Conservation (phyloP, 2,113 vertebrate genomes). For the Tenebrosternarchus preto region DNA sequence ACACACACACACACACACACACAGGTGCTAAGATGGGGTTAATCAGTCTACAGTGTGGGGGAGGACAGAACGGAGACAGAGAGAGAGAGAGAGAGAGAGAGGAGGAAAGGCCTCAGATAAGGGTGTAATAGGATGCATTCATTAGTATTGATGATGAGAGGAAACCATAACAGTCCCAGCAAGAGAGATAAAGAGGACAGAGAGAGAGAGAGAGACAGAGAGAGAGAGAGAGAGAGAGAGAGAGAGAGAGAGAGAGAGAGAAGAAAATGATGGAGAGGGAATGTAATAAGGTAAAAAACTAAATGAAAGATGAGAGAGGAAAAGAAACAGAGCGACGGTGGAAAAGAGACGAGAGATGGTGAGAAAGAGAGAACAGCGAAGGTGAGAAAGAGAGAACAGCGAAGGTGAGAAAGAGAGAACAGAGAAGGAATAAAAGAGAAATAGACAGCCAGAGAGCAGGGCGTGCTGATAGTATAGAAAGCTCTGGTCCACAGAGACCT, state of each 20-base stretch:
- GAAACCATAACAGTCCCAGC: slow-evolving; percentile 21
- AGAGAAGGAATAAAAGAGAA: not conserved
- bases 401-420: too few species aligned
- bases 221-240: not conserved
- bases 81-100: slow-evolving; percentile 11
- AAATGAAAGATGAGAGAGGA: too few species aligned
- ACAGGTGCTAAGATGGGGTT: not conserved
- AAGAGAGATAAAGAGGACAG: slow-evolving; percentile 34
- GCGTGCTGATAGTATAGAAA: too few species aligned
- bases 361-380: too few species aligned
- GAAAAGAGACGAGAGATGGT: too few species aligned
- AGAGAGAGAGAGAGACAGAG: not conserved
- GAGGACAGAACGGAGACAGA: not conserved
- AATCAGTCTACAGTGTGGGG: slow-evolving; percentile 36
- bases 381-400: too few species aligned
- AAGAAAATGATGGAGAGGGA: too few species aligned
- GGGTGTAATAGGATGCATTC: slow-evolving; percentile 33
- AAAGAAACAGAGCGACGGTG: too few species aligned
- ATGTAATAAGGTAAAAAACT: too few species aligned
- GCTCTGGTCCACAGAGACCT: not conserved
- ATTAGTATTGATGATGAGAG: slow-evolving; percentile 37
- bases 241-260: not conserved
- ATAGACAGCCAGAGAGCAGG: not conserved
- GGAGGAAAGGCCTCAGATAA: slow-evolving; percentile 22
- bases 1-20: not conserved